These are phyloP conservation scores for Silurus aristotelis DNA, from an alignment of 2,797 vertebrate genomes.

Conservation along the genomic window DNA sequence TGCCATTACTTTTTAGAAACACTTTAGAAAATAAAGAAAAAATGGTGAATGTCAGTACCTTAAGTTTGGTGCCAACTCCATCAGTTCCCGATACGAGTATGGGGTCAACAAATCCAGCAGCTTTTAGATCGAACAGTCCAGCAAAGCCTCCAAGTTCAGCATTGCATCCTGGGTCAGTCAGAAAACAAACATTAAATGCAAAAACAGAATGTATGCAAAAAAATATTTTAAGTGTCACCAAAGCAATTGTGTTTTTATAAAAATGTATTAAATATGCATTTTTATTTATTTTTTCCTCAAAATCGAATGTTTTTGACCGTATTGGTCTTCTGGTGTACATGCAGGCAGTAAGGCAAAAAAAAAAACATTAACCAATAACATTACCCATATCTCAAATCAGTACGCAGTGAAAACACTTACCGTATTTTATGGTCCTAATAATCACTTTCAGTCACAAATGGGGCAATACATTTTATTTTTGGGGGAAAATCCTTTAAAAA, in stretches of 20 bases:
- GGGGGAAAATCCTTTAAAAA: background rate
- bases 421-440: background rate
- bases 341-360: background rate
- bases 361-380: background rate
- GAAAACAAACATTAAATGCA: background rate
- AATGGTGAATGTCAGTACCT: slow-evolving; percentile 71
- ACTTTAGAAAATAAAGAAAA: slow-evolving; percentile 8
- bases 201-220: background rate
- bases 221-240: background rate
- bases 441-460: background rate
- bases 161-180: slow-evolving; percentile 79
- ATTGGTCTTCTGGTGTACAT: background rate
- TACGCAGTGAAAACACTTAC: background rate
- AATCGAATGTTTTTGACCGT: background rate
- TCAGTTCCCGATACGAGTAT: slow-evolving; percentile 94
- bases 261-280: background rate
- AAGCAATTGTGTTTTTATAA: background rate
- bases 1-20: background rate
- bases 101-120: slow-evolving; percentile 90
- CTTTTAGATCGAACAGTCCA: slow-evolving; percentile 92
- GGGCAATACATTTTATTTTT: background rate
- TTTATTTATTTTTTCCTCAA: background rate
- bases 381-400: too few species aligned
- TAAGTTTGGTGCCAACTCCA: slow-evolving; percentile 95
- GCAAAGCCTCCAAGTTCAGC: slow-evolving; percentile 94